These are phyloP conservation scores for Thecophora atra DNA, from an alignment of 2,888 invertebrate genomes.

Conservation along the genomic window DNA sequence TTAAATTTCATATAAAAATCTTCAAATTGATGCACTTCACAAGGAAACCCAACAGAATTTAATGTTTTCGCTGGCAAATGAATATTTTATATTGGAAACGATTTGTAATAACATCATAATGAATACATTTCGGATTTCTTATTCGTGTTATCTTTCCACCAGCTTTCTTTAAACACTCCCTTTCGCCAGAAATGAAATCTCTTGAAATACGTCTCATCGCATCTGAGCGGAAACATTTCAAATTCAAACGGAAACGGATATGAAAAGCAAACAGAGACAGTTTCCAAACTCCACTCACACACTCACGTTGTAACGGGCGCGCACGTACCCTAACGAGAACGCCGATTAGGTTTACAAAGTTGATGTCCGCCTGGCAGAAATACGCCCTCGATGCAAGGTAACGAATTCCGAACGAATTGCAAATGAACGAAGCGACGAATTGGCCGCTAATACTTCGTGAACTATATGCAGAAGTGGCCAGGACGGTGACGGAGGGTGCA, in stretches of 20 bases:
- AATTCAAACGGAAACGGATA: slow-evolving; percentile 48
- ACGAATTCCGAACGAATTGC: slow-evolving; percentile 14
- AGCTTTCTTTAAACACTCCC: background rate
- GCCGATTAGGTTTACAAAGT: slow-evolving; percentile 1
- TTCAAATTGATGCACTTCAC: too few relatives aligned
- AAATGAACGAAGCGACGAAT: background rate
- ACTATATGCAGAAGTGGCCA: background rate
- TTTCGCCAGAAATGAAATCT: background rate
- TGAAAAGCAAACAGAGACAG: slow-evolving; percentile 50
- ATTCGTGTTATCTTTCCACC: background rate
- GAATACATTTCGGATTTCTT: background rate
- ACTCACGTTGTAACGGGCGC: background rate
- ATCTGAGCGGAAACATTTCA: slow-evolving; percentile 24
- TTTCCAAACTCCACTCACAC: background rate
- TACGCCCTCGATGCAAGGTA: slow-evolving; percentile 9
- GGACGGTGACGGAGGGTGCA: background rate
- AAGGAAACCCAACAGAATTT: too few relatives aligned
- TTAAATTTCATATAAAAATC: too few relatives aligned
- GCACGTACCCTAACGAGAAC: background rate
- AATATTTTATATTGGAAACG: background rate
- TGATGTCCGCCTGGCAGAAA: background rate
- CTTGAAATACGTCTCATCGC: background rate
- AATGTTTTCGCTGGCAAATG: too few relatives aligned
- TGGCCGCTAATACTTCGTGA: too few relatives aligned
- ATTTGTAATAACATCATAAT: background rate